Base-by-base conservation (phyloP, 1,140 invertebrate species). In the Drosophila auraria region DNA sequence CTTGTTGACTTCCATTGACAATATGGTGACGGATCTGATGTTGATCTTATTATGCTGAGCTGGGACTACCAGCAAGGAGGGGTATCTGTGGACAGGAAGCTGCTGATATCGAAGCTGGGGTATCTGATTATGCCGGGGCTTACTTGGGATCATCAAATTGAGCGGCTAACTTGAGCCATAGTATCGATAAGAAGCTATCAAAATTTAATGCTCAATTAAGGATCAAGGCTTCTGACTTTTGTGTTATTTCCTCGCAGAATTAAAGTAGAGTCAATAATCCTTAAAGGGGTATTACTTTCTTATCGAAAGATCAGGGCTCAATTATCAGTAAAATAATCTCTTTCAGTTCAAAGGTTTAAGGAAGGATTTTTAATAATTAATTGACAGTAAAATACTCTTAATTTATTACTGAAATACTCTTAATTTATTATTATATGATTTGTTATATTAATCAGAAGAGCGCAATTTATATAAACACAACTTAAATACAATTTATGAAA, bases 1-100 rank as follows among this genome's bases (percentile, higher is more conserved):
- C 72, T 78, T 63, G 81, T 81, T 81, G 82, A 87, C 75, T 83
- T 84, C 66, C 80, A 83, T 83, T 79, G 75, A 83, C 75, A 78
- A 78, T 78, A 78, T 78, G 75, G 57, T 79, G 60, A 79, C 78
- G 78, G 60, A 66, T 83, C 75, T 62, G 65, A 82, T 68, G 54
- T 59, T 60, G 72, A 80, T 83, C 73, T 77, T 77, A 72, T 80
- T 84, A 69, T 81, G 75, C 56, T 54, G 64, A 66, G 47, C 27
- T 44, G 49, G 23, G 50, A 47, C 23, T 40, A 50, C 47, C 51
- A 49, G 54, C 30, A 11, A 11, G 49, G 61, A 53, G 51, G 40
- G 33, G 56, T n/a, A 14, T n/a, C 38, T 30, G 25, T 25, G 44
- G 77, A 76, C 63, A 83, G 64, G 61, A 75, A 80, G 57, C 70